phyloP scores from a whole-genome alignment of 1,140 invertebrate genomes.

The Andrena cerasifolii region DNA sequence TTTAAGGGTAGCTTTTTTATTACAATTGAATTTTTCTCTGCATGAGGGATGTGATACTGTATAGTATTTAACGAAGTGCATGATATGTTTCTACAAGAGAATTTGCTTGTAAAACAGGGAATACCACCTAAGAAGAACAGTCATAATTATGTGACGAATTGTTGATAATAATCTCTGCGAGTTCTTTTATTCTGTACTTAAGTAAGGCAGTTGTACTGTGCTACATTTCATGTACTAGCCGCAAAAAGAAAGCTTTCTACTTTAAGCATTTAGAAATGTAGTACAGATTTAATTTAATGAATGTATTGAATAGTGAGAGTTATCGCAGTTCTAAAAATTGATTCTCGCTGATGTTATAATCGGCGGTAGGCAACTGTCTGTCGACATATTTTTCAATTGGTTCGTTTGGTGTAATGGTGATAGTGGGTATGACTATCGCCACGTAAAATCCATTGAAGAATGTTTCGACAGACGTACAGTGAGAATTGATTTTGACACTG shows the following conservation, averaged over 20 bases:
- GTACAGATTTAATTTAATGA: constrained; percentile 28
- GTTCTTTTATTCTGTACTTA: too few species aligned
- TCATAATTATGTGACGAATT: neutral
- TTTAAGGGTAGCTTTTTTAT: neutral
- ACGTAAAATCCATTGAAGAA: too few species aligned
- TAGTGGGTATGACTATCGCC: too few species aligned
- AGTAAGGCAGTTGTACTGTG: too few species aligned
- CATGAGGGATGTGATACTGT: constrained; percentile 14
- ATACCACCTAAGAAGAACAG: neutral
- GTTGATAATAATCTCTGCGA: neutral
- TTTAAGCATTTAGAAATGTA: constrained; percentile 27
- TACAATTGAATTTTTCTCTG: neutral
- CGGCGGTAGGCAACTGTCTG: too few species aligned
- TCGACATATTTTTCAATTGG: too few species aligned
- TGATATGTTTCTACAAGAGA: constrained; percentile 2
- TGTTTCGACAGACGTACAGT: too few species aligned
- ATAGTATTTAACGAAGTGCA: constrained; percentile 13
- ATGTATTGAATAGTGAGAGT: constrained; percentile 18
- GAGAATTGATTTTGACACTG: too few species aligned
- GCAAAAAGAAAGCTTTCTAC: neutral
- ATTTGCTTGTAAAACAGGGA: neutral
- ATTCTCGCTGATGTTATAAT: too few species aligned
- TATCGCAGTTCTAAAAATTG: constrained; percentile 8
- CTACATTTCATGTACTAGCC: neutral
- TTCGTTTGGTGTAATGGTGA: too few species aligned